These are phyloP conservation scores for Odontomachus brunneus DNA, from an alignment of 1,140 invertebrate species.

Conservation along the genomic window DNA sequence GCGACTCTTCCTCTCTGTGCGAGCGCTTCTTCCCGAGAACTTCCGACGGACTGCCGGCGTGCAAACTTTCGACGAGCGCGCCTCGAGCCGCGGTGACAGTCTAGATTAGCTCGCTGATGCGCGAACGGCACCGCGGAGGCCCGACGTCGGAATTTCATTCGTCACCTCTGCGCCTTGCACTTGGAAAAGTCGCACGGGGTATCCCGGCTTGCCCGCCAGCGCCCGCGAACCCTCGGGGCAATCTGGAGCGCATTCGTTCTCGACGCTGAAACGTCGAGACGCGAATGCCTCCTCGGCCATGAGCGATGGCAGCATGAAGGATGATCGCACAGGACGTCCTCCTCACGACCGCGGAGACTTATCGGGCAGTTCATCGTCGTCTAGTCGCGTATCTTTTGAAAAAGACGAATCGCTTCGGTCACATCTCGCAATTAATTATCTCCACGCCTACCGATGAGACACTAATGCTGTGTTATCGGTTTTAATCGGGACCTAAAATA, in stretches of 20 bases:
- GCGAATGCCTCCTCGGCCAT: not conserved
- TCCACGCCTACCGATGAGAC: not conserved
- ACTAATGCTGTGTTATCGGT: not conserved
- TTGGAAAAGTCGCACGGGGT: not conserved
- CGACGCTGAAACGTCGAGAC: not conserved
- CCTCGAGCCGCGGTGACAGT: conserved; percentile 21
- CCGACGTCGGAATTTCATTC: conserved; percentile 16
- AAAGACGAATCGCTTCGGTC: not conserved
- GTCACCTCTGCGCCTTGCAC: not conserved
- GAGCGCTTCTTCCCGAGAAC: conserved; percentile 41
- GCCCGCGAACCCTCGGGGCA: not conserved
- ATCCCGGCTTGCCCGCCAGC: not conserved
- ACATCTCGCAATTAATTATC: not conserved
- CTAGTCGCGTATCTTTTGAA: not conserved
- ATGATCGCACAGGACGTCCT: not conserved
- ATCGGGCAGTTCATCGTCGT: not conserved
- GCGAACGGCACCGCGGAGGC: not conserved
- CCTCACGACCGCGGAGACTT: not conserved
- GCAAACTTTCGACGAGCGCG: not conserved
- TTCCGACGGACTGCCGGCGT: conserved; percentile 10
- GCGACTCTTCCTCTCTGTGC: conserved; percentile 38
- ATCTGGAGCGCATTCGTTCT: not conserved
- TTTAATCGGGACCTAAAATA: not conserved
- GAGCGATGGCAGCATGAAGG: not conserved
- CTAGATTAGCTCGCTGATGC: conserved; percentile 8